These are phyloP conservation scores for Lycorma delicatula DNA, from an alignment of 1,140 invertebrate species.

Conservation along the genomic window DNA sequence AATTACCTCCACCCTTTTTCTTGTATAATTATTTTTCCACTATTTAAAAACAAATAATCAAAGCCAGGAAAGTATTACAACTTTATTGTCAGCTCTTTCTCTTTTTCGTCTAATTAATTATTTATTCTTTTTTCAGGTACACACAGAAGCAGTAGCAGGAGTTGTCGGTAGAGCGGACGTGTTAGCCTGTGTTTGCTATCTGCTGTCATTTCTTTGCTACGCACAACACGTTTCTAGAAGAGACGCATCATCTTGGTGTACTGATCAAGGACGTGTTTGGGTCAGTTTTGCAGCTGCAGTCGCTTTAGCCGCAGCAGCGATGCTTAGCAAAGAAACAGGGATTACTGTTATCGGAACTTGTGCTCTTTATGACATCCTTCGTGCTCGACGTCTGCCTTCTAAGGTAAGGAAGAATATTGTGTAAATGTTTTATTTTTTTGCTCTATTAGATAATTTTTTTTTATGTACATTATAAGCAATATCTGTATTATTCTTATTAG, in stretches of 20 bases:
- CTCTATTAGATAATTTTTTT: too few species aligned
- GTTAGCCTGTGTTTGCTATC: slow-evolving; percentile 82
- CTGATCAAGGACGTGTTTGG: slow-evolving; percentile 8
- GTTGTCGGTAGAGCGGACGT: slow-evolving; percentile 92
- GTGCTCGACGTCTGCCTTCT: background rate
- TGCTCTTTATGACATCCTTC: slow-evolving; percentile 22
- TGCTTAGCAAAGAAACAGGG: slow-evolving; percentile 27
- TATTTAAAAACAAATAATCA: too few species aligned
- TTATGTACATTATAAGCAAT: too few species aligned
- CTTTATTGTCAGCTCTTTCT: too few species aligned
- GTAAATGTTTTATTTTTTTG: too few species aligned
- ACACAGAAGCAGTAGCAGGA: slow-evolving; percentile 93
- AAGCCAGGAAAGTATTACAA: too few species aligned
- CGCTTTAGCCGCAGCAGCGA: slow-evolving; percentile 22
- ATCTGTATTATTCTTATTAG: too few species aligned
- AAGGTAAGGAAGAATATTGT: too few species aligned
- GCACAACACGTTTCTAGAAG: slow-evolving; percentile 42
- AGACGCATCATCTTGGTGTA: slow-evolving; percentile 2
- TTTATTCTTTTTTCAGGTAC: slow-evolving; percentile 47
- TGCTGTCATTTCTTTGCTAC: slow-evolving; percentile 77
- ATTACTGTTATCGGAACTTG: slow-evolving; percentile 22
- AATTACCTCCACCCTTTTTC: too few species aligned
- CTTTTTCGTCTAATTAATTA: too few species aligned
- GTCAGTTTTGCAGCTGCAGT: slow-evolving; percentile 18
- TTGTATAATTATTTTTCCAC: too few species aligned